Evolutionary conservation across 2,797 vertebrate genomes (phyloP), one percentile per base, ranked within the genome.

Genomic region (Poeciliopsis paucimaculata): DNA sequence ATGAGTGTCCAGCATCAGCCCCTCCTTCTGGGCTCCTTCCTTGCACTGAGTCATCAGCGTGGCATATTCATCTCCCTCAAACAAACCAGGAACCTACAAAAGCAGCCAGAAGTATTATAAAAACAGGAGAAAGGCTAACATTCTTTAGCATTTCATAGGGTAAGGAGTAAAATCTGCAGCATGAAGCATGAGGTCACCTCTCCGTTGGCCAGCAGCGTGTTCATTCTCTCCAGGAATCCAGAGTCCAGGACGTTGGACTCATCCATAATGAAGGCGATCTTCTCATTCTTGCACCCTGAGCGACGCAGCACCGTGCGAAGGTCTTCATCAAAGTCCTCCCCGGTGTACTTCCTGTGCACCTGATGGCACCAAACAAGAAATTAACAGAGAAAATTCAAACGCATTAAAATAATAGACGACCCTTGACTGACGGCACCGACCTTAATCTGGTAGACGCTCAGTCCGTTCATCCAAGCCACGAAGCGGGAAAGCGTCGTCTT

Each of bases 201-300:
- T 94, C 98, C 98, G 0, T 99, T 99, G 91, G 98, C 98, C 91
- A 99, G 92, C 64, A 99, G 95, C 1, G 98, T 99, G 89, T 99
- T 99, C 98, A 99, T 99, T 83, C 98, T 97, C 93, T 99, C 98
- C 84, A 99, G 94, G 92, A 99, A 99, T 46, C 98, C 98, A 13
- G 98, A 99, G 87, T 99, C 98, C 72, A 99, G 89, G 49, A 99
- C 98, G 0, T 99, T 99, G 49, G 98, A 99, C 73, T 99, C 98
- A 68, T 99, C 98, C 98, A 99, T 99, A 89, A 99, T 99, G 88
- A 99, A 99, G 0, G 98, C 98, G 8, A 99, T 99, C 92, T 99
- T 99, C 85, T 99, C 98, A 26, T 99, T 99, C 90, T 99, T 99
- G 87, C 98, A 99, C 77, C 98, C 98, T 0, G 98, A 99, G 13